These are phyloP conservation scores for Loris lydekkerianus DNA, from an alignment of 2,797 vertebrate genomes.

Conservation along the genomic window DNA sequence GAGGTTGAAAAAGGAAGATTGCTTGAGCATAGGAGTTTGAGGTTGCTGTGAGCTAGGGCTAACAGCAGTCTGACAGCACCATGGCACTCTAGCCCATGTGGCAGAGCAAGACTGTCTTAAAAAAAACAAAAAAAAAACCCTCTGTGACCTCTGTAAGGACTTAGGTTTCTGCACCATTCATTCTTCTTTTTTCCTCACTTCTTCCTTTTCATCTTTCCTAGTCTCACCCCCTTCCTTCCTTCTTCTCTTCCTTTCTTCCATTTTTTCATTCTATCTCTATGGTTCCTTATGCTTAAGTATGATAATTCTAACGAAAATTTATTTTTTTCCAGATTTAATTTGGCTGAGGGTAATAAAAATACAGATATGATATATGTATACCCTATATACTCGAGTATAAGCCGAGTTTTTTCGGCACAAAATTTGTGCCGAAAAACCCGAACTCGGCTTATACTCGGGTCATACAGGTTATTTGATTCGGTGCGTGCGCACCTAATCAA, in stretches of 20 bases:
- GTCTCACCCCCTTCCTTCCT: background rate
- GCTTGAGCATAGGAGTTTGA: too few species aligned
- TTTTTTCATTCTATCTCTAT: background rate
- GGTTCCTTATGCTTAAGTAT: background rate
- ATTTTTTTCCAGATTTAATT: constrained; percentile 2
- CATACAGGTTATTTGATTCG: too few species aligned
- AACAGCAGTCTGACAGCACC: too few species aligned
- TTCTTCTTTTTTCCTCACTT: constrained; percentile 2
- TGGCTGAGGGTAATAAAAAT: constrained; percentile 23
- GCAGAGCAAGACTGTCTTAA: too few species aligned
- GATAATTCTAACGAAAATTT: constrained; percentile 13
- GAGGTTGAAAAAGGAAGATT: too few species aligned
- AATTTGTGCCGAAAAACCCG: too few species aligned
- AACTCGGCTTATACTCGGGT: too few species aligned
- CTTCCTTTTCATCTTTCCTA: background rate
- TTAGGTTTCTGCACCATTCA: background rate
- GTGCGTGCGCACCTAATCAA: too few species aligned
- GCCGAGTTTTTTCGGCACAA: too few species aligned
- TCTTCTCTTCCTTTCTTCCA: background rate
- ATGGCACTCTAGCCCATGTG: too few species aligned
- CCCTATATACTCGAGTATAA: too few species aligned
- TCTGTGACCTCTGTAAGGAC: background rate
- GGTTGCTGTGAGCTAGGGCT: too few species aligned
- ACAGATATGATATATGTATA: background rate
- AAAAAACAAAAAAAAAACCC: background rate